Evolutionary conservation across 2,113 vertebrate species (phyloP).

Genomic region (Cryptomyrus ogoouensis): DNA sequence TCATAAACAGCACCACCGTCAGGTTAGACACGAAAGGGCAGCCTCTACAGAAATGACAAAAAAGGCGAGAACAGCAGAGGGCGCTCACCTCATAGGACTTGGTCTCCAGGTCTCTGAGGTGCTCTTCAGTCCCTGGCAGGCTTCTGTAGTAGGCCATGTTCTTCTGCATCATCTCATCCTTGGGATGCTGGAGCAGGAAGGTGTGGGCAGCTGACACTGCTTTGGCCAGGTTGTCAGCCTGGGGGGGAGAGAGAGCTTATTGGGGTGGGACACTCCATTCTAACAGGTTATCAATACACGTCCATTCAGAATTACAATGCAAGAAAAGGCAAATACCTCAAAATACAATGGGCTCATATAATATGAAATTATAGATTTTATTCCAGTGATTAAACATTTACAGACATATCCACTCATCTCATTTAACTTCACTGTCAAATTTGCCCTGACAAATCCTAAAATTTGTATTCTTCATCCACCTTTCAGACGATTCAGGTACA

Average conservation of each 20-base stretch:
- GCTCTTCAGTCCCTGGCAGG: constrained; percentile 84
- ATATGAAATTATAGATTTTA: not conserved
- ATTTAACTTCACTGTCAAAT: not conserved
- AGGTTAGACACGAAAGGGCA: not conserved
- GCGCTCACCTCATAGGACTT: constrained; percentile 81
- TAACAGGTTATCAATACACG: not conserved
- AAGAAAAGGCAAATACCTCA: not conserved
- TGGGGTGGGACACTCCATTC: constrained; percentile 48
- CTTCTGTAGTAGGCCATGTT: constrained; percentile 97
- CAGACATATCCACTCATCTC: not conserved
- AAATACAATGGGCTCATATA: not conserved
- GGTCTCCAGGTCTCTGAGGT: constrained; percentile 88
- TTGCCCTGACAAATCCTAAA: not conserved
- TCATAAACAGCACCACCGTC: not conserved
- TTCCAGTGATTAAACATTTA: not conserved
- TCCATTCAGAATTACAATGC: not conserved
- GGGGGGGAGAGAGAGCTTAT: not conserved
- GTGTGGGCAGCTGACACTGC: constrained; percentile 94
- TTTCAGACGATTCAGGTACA: not conserved
- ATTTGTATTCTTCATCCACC: not conserved
- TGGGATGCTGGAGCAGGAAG: constrained; percentile 85
- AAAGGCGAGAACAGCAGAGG: not conserved
- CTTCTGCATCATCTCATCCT: constrained; percentile 97
- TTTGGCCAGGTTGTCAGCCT: constrained; percentile 89
- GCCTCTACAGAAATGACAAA: not conserved